Evolutionary conservation across 1,140 invertebrate genomes (phyloP).

Genomic region (Pogonus chalceus): DNA sequence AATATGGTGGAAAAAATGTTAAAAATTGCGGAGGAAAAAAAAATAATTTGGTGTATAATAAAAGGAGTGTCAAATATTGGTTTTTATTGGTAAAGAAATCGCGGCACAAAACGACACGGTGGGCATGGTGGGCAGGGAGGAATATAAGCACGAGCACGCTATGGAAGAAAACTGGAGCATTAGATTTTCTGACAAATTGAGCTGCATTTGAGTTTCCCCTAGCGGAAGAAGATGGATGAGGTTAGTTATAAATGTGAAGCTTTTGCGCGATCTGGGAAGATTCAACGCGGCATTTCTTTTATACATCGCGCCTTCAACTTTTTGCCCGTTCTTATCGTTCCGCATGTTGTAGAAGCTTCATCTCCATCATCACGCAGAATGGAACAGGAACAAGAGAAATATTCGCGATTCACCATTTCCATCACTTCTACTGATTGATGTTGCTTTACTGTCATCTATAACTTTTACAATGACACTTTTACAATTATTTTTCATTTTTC

Average conservation of each 20-base stretch:
- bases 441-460: too few relatives aligned
- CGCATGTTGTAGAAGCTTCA: conserved; percentile 31
- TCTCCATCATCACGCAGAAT: conserved; percentile 28
- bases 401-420: too few relatives aligned
- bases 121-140: conserved; percentile 8
- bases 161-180: conserved; percentile 28
- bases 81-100: conserved; percentile 11
- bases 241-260: conserved; percentile 42
- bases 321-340: conserved; percentile 33
- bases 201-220: conserved; percentile 35
- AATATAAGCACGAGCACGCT: conserved; percentile 13
- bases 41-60: conserved; percentile 20
- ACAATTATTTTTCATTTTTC: too few relatives aligned
- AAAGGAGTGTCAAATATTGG: neutral
- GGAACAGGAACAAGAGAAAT: too few relatives aligned
- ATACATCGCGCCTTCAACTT: conserved; percentile 26
- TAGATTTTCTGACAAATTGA: conserved; percentile 41
- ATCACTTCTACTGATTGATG: too few relatives aligned
- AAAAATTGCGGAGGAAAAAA: too few relatives aligned
- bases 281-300: conserved; percentile 31
- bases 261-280: conserved; percentile 34
- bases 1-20: too few relatives aligned
- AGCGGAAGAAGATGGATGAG: conserved; percentile 38
- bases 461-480: too few relatives aligned
- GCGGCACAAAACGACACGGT: conserved; percentile 2